Evolutionary conservation across 2,888 invertebrate species (phyloP), one percentile per base, ranked within the genome.

Genomic region (Conchocele bisecta): DNA sequence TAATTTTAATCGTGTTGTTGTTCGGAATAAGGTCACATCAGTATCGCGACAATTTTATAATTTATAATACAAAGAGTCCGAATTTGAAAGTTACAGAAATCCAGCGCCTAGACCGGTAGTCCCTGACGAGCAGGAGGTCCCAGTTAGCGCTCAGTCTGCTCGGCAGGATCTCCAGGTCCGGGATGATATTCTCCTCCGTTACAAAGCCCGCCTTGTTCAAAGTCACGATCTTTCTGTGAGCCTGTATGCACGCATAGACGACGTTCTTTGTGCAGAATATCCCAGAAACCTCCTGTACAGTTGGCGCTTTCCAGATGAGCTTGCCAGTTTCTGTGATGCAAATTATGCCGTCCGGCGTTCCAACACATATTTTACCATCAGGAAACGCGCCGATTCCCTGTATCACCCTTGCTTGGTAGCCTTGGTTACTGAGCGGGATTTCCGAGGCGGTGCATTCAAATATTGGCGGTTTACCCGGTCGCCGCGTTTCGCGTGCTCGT

Each of bases 81-180:
- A 72, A 64, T 58, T 76, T 68, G 33, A 72, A 76, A 3, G 58
- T 51, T 22, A 72, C 46, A 3, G 72, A 56, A 3, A 58, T 44
- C 76, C 76, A 76, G 0, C 61, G 50, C 44, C 72, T 76, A 3
- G 69, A 61, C 56, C 72, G 72, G 33, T 72, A 76, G 37, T 76
- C 72, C 41, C 72, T 76, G 5, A 76, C 68, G 17, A 76, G 29
- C 42, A 76, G 11, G 15, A 57, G 58, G 44, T 76, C 76, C 72
- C 72, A 69, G 42, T 65, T 61, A 1, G 72, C 76, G 48, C 72
- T 66, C 29, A 76, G 29, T 48, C 54, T 64, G 33, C 72, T 63
- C 4, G 76, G 76, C n/a, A 69, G 65, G 15, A 69, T 44, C n/a
- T 71, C 72, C 39, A 76, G 33, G 29, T 72, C 61, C 2, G 76